Base-by-base conservation (phyloP, 2,888 invertebrate genomes). In the Heliconius hortense region DNA sequence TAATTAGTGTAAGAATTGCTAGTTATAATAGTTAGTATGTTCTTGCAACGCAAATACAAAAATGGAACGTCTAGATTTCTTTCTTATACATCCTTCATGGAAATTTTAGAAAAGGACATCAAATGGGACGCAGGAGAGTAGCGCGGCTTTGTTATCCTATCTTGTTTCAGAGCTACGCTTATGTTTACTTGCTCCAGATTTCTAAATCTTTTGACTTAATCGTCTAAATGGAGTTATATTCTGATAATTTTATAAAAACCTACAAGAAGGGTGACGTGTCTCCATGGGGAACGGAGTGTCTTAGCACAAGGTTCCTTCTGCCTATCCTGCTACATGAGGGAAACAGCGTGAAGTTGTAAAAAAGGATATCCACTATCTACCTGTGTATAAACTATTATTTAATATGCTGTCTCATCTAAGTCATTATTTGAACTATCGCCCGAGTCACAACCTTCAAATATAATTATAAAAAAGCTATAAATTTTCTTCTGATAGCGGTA, bases 81-180 rank as follows among this genome's bases (percentile, higher is more conserved):
- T 15, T 53, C 13, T 13, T 68, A 26, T 10, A 35, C 60, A 70
- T 70, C 63, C 60, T 63, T 70, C 74, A 74, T 48, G 62, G 69
- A 63, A 63, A 31, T 69, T 63, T 69, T 70, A 62, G 74, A 74
- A 69, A 70, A 69, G 62, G 63, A 74, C 69, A 68, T 69, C 31
- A 63, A 74, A 70, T 74, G 43, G 69, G 31, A 53, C 31, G 74
- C 21, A 31, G n/a, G 26, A 63, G 43, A 35, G 74, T n/a, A 69
- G 63, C 63, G 62, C 53, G 2, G 24, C 39, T 35, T 26, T 69
- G 63, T 74, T 74, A 35, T 70, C 39, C 15, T 74, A 63, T 24
- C 35, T 60, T 24, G 71, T 26, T 60, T 60, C 24, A 24, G 39
- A 60, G 26, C 71, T 60, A 26, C 59, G 71, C 39, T 71, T 71